phyloP scores from a whole-genome alignment of 2,113 vertebrate species.

The Stictonetta naevosa region DNA sequence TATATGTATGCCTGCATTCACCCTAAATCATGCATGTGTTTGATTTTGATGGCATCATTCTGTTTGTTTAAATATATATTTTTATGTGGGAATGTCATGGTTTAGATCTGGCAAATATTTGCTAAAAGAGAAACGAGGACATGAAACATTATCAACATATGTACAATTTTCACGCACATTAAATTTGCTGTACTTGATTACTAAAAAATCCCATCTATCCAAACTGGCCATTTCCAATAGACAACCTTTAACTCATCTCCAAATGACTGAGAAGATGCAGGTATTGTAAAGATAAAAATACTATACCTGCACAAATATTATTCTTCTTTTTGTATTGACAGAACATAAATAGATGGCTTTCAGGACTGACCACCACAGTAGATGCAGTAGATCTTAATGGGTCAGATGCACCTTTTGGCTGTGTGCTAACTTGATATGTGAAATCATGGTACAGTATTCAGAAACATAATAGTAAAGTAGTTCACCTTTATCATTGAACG shows the following conservation, averaged over 20 bases:
- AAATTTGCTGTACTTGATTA: not conserved
- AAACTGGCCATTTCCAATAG: not conserved
- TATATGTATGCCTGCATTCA: rapidly evolving
- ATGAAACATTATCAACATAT: not conserved
- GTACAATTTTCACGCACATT: not conserved
- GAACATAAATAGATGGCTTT: not conserved
- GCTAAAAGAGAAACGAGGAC: not conserved
- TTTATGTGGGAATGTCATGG: not conserved
- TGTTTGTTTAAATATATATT: not conserved
- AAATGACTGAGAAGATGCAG: not conserved
- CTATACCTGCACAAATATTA: not conserved
- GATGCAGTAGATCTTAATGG: not conserved
- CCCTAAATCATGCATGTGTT: not conserved
- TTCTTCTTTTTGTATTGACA: not conserved
- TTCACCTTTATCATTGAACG: not conserved
- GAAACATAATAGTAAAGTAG: not conserved
- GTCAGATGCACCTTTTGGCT: not conserved
- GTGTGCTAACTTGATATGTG: not conserved
- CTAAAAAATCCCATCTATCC: not conserved
- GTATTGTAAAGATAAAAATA: not conserved
- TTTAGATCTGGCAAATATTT: not conserved
- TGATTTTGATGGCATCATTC: not conserved
- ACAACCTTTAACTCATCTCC: not conserved
- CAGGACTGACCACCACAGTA: not conserved
- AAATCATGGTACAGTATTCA: not conserved